Percentiles rank a stretch among this genome's conserved stretches.
Conservation (phyloP, 2,888 invertebrate species). For the Limnephilus marmoratus region DNA sequence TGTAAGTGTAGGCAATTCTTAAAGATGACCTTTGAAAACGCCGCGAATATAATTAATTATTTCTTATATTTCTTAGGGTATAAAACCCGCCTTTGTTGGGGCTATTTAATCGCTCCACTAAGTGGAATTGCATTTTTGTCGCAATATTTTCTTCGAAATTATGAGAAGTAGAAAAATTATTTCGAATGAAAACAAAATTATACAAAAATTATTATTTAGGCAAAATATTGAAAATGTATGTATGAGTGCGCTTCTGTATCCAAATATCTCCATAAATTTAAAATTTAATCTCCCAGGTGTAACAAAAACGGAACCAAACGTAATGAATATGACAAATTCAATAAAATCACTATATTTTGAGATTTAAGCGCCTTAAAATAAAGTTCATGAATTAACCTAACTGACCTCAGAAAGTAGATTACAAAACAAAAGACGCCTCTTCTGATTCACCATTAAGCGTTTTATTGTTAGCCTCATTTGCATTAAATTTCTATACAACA, state of each 20-base stretch:
- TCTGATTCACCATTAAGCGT: not conserved
- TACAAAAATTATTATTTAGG: not conserved
- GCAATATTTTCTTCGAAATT: too few species aligned
- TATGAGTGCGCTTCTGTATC: not conserved
- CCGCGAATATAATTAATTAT: too few species aligned
- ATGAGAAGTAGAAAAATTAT: too few species aligned
- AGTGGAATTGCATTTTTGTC: too few species aligned
- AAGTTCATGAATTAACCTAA: not conserved
- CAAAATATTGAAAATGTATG: not conserved
- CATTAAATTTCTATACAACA: not conserved
- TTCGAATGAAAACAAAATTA: too few species aligned
- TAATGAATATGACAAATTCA: not conserved
- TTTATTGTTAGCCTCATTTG: slow-evolving; percentile 12
- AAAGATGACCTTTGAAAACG: too few species aligned
- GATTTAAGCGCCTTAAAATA: not conserved
- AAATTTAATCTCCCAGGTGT: not conserved
- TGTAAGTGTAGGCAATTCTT: too few species aligned
- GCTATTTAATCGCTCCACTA: too few species aligned
- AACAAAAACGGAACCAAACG: not conserved
- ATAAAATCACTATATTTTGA: too few species aligned
- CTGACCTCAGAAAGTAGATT: not conserved
- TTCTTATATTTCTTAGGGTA: too few species aligned
- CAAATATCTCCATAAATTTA: not conserved
- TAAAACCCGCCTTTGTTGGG: too few species aligned
- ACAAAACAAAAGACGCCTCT: not conserved